Base-by-base conservation (phyloP, 2,113 vertebrate species). In the Callorhinus ursinus region DNA sequence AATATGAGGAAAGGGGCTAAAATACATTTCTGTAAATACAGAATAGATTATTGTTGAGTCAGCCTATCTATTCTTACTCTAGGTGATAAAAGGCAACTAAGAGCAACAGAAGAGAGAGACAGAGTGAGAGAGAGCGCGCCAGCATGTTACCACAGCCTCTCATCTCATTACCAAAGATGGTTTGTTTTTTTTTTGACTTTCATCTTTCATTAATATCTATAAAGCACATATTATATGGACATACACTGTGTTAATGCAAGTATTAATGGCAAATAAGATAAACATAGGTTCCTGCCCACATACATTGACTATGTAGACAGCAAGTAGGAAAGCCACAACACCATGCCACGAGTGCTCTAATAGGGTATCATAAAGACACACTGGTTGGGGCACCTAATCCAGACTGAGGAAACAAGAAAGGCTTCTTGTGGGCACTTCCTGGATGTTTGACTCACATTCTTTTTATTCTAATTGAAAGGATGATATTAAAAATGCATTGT, bases 401-500 rank as follows among this genome's bases (percentile, higher is more conserved):
- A 95, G 51, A 9, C 26, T 55, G 16, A 86, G 14, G 9, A 65
- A 16, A n/a, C n/a, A 93, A 55, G 22, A 81, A 93, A 87, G 61
- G 14, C 13, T 74, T 96, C 39, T 55, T 28, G 1, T 57, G 39
- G 77, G 42, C 11, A 87, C 39, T 42, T 67, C 21, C 21, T 77
- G 24, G 28, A 71, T 87, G 13, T 77, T 22, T 77, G 28, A 84
- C 22, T 96, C 49, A 65, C 18, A 93, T 51, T 93, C 71, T 85
- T 88, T 95, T 57, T 88, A 91, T 74, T 87, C 22, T 67, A 88
- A 88, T 7, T 57, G 11, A 80, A 95, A 93, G 59, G 65, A 67
- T 81, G 8, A 31, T 61, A 90, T 61, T 84, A 92, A 95, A 96
- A 91, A 69, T 92, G 79, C 49, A 76, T 10, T 76, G 12, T 84